These are phyloP conservation scores for Melangyna quadrimaculata DNA, from an alignment of 2,888 invertebrate genomes.

Conservation along the genomic window DNA sequence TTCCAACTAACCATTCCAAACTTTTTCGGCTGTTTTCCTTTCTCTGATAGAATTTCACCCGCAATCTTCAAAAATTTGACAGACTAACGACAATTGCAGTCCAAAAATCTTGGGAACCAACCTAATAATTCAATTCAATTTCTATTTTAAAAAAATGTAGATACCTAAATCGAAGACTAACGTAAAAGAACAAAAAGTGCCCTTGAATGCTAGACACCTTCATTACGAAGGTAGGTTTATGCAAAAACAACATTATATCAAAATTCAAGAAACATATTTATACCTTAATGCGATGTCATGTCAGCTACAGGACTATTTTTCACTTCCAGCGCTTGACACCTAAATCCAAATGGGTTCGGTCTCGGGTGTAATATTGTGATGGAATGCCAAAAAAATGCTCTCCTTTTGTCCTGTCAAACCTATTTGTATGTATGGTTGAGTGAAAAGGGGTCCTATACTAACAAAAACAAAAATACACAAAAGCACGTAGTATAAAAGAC, in stretches of 20 bases:
- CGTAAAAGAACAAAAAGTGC: neutral
- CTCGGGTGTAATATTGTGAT: conserved; percentile 25
- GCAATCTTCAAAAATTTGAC: too few relatives aligned
- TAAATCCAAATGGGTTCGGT: neutral
- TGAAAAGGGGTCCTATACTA: conserved; percentile 35
- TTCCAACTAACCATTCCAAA: too few relatives aligned
- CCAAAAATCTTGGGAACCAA: too few relatives aligned
- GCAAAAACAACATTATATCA: conserved; percentile 2
- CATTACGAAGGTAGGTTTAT: neutral
- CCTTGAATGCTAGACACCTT: neutral
- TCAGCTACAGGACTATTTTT: conserved; percentile 52
- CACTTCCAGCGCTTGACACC: conserved; percentile 39
- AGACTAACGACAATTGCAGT: too few relatives aligned
- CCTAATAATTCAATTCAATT: too few relatives aligned
- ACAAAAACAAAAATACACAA: conserved; percentile 10
- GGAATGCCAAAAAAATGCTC: conserved; percentile 53
- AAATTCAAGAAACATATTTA: conserved; percentile 13
- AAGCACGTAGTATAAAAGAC: conserved; percentile 40
- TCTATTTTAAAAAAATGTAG: too few relatives aligned
- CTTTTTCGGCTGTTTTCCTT: too few relatives aligned
- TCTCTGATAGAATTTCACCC: too few relatives aligned
- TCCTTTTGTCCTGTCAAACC: conserved; percentile 46
- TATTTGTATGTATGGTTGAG: conserved; percentile 2
- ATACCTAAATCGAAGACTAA: too few relatives aligned
- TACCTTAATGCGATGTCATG: conserved; percentile 55